These are phyloP conservation scores for Eidolon dupreanum DNA, from an alignment of 2,797 vertebrate species.

Conservation along the genomic window DNA sequence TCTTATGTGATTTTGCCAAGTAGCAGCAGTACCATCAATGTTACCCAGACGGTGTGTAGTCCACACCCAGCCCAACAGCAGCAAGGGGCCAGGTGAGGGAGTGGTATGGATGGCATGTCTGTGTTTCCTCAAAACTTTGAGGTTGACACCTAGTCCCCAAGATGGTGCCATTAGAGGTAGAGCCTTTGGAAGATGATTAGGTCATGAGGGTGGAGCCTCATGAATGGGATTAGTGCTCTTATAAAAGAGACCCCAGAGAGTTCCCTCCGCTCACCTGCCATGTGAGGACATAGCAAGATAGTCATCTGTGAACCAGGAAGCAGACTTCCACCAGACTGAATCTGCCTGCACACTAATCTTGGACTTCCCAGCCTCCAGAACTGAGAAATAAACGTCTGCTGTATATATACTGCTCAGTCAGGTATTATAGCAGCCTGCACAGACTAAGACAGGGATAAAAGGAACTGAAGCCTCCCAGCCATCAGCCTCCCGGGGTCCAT, in stretches of 20 bases:
- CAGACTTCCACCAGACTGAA: too few relatives aligned
- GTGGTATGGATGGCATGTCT: neutral
- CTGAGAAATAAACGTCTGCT: neutral
- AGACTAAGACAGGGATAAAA: neutral
- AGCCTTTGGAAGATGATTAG: neutral
- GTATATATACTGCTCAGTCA: neutral
- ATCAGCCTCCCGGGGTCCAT: neutral
- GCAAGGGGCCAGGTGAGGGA: neutral
- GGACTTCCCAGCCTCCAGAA: neutral
- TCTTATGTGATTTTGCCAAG: neutral
- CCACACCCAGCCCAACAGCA: neutral
- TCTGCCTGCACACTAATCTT: neutral
- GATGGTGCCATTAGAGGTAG: neutral
- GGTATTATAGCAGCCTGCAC: neutral
- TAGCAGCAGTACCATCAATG: neutral
- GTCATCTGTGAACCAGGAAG: neutral
- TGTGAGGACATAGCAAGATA: accelerated
- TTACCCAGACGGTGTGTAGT: neutral
- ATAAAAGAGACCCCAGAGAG: neutral
- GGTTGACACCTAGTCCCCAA: neutral
- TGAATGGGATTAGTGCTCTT: neutral
- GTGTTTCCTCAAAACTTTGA: neutral
- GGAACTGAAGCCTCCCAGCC: neutral
- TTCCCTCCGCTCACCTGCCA: neutral
- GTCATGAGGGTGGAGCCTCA: neutral